A percentile compares a stretch with the other conserved stretches of the same genome.
These are phyloP conservation scores for Drosophila percnosoma DNA, from an alignment of 2,888 invertebrate species.

Conservation along the genomic window DNA sequence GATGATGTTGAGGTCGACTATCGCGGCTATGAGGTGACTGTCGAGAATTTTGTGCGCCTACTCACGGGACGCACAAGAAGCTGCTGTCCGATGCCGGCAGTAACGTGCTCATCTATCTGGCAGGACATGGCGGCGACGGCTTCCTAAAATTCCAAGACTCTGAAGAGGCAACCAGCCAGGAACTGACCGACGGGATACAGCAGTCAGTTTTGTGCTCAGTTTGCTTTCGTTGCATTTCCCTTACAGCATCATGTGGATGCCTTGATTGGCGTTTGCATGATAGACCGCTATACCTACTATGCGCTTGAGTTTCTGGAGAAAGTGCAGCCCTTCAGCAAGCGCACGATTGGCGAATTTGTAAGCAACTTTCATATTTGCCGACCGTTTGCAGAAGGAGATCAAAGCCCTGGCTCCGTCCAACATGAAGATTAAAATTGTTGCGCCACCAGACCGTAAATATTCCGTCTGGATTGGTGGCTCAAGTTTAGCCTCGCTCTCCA, in stretches of 20 bases:
- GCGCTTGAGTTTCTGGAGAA: slow-evolving; percentile 98
- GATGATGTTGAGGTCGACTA: slow-evolving; percentile 99
- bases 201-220: slow-evolving; percentile 85
- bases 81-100: slow-evolving; percentile 98
- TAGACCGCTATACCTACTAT: slow-evolving; percentile 99
- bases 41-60: slow-evolving; percentile 98
- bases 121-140: slow-evolving; percentile 98
- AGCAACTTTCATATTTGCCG: slow-evolving; percentile 65
- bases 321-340: slow-evolving; percentile 94
- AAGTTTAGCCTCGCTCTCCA: too few species aligned
- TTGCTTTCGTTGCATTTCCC: neutral
- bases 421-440: too few species aligned
- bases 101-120: slow-evolving; percentile 98
- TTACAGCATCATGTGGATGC: slow-evolving; percentile 98
- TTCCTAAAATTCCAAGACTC: slow-evolving; percentile 99
- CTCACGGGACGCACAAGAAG: slow-evolving; percentile 97
- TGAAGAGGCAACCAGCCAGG: slow-evolving; percentile 99
- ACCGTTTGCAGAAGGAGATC: too few species aligned
- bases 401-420: too few species aligned
- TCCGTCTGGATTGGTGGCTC: too few species aligned
- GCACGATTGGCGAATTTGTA: slow-evolving; percentile 97
- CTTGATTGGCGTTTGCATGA: slow-evolving; percentile 99
- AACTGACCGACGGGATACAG: slow-evolving; percentile 98
- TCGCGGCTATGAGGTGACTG: slow-evolving; percentile 97
- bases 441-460: too few species aligned